These are phyloP conservation scores for Platalea minor DNA, from an alignment of 2,797 vertebrate species.

Conservation along the genomic window DNA sequence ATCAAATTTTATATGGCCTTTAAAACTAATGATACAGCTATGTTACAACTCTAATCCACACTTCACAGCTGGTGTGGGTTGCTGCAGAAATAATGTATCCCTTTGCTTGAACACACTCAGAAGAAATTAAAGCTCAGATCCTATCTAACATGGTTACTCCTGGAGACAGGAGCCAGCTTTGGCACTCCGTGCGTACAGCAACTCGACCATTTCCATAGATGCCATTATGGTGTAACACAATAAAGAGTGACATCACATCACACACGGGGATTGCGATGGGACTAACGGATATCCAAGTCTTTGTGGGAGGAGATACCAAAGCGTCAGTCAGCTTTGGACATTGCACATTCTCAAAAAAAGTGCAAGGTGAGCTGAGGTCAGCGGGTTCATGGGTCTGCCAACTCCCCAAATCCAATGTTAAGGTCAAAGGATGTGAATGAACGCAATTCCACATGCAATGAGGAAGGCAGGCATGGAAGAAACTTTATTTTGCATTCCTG, in stretches of 20 bases:
- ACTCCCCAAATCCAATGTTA: background rate
- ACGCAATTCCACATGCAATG: background rate
- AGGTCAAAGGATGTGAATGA: background rate
- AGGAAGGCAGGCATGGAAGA: background rate
- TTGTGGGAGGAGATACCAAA: background rate
- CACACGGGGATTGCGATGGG: rapidly evolving
- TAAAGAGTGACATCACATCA: background rate
- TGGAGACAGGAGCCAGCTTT: background rate
- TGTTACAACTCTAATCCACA: background rate
- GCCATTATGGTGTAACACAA: background rate
- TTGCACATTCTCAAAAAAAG: background rate
- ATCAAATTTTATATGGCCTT: background rate
- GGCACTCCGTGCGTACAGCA: rapidly evolving
- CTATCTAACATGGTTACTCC: background rate
- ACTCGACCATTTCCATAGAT: background rate
- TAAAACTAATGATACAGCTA: background rate
- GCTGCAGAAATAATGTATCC: background rate
- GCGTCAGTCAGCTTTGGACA: background rate
- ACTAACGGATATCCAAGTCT: background rate
- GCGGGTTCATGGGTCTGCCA: rapidly evolving
- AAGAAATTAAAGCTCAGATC: background rate
- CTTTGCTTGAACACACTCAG: background rate
- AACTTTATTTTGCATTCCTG: background rate
- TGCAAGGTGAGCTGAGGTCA: background rate
- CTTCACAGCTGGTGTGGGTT: background rate